These are phyloP conservation scores for Acrocephalus scirpaceus DNA, from an alignment of 2,797 vertebrate genomes.

Conservation along the genomic window DNA sequence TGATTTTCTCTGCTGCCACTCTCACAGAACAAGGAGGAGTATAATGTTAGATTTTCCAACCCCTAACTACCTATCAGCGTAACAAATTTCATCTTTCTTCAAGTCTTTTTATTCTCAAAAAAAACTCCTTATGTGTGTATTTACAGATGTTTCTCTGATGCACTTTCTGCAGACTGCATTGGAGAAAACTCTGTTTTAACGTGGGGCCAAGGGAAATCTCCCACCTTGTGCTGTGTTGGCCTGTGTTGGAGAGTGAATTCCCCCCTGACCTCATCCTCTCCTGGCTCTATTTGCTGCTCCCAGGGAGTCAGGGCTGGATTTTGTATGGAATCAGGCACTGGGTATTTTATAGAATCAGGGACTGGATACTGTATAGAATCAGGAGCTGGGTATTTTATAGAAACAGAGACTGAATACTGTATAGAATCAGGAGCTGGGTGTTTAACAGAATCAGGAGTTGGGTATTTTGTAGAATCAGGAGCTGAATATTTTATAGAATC, in stretches of 20 bases:
- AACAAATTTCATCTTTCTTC: not conserved
- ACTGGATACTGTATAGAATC: accelerated
- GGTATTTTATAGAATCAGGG: not conserved
- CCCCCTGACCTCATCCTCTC: not conserved
- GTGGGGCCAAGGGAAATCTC: not conserved
- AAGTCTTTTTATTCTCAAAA: not conserved
- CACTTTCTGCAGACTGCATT: not conserved
- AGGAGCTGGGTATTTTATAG: accelerated
- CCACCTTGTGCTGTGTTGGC: not conserved
- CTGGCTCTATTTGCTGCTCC: not conserved
- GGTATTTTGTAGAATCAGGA: too few relatives aligned
- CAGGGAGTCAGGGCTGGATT: not conserved
- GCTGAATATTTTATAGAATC: not conserved
- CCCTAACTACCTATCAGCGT: not conserved
- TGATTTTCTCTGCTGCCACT: not conserved
- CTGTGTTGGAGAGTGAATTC: not conserved
- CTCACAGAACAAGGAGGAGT: not conserved
- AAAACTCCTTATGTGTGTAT: not conserved
- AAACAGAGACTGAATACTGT: accelerated
- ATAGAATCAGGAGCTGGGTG: not conserved
- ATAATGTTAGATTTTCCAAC: not conserved
- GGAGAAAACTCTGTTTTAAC: not conserved
- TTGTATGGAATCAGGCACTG: not conserved
- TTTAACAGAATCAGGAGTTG: too few relatives aligned
- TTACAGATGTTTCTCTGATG: not conserved